phyloP scores from a whole-genome alignment of 2,113 vertebrate species.

The Sylvilagus bachmani region DNA sequence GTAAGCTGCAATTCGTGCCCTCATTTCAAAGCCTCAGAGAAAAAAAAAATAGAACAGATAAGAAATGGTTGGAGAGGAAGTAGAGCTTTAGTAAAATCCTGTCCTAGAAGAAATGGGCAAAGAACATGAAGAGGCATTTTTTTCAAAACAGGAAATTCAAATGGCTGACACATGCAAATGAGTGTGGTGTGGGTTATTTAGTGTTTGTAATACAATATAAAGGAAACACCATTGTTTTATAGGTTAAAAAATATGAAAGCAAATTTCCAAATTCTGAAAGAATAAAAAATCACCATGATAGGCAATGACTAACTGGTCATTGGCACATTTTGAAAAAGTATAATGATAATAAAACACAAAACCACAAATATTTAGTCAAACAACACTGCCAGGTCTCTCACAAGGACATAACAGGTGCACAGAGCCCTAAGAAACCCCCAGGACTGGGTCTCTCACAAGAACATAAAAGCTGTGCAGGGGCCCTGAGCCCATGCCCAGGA shows the following conservation, averaged over 20 bases:
- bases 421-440: too few relatives aligned
- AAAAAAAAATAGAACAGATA: neutral
- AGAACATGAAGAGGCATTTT: neutral
- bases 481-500: too few relatives aligned
- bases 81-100: neutral
- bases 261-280: neutral
- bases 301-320: conserved; percentile 10
- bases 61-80: neutral
- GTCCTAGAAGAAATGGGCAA: neutral
- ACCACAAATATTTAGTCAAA: neutral
- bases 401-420: neutral
- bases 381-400: neutral
- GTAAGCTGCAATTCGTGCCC: neutral
- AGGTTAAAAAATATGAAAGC: conserved; percentile 2
- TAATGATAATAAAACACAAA: conserved; percentile 26
- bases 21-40: neutral
- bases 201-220: conserved; percentile 29
- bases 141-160: neutral
- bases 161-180: neutral
- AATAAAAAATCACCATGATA: neutral
- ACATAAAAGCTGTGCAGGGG: neutral
- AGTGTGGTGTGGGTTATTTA: conserved; percentile 42
- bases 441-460: neutral
- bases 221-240: conserved; percentile 11
- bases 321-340: neutral